Conservation (phyloP, 2,888 invertebrate genomes). For the Frankliniella intonsa region DNA sequence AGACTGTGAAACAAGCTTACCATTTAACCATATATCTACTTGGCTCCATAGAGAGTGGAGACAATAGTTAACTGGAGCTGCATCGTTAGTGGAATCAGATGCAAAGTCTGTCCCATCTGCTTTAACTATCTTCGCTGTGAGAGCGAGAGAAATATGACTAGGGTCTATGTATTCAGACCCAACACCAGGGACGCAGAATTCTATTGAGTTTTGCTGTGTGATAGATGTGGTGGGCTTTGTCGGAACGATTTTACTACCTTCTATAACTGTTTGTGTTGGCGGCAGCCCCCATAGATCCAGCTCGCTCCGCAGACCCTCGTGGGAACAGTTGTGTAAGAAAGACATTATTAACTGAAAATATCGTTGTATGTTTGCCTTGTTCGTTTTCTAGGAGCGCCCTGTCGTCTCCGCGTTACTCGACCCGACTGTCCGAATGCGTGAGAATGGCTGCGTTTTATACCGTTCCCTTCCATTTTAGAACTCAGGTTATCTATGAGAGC, state of each 20-base stretch:
- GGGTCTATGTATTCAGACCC: slow-evolving; percentile 36
- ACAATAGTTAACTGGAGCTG: slow-evolving; percentile 39
- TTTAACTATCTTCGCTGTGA: background rate
- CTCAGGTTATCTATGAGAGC: no score
- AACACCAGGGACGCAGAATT: slow-evolving; percentile 39
- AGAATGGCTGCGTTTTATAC: no score
- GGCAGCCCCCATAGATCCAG: slow-evolving; percentile 40
- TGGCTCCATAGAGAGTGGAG: slow-evolving; percentile 39
- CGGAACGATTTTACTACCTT: slow-evolving; percentile 37
- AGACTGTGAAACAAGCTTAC: slow-evolving; percentile 39
- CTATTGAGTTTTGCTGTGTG: slow-evolving; percentile 38
- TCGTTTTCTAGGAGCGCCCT: background rate
- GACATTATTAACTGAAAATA: no score
- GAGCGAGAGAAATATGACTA: background rate
- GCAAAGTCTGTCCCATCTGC: no score
- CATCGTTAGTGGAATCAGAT: background rate
- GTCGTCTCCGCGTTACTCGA: no score
- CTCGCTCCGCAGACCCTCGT: slow-evolving; percentile 38
- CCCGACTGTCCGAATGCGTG: no score
- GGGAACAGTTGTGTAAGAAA: slow-evolving; percentile 37
- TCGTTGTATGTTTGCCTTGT: slow-evolving; percentile 34
- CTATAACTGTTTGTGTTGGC: slow-evolving; percentile 39
- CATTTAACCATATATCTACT: slow-evolving; percentile 40
- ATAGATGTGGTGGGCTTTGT: slow-evolving; percentile 39
- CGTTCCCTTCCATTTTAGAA: no score